Base-by-base conservation (phyloP, 92 coral and sea anemone genomes). In the Actinernus sp. region DNA sequence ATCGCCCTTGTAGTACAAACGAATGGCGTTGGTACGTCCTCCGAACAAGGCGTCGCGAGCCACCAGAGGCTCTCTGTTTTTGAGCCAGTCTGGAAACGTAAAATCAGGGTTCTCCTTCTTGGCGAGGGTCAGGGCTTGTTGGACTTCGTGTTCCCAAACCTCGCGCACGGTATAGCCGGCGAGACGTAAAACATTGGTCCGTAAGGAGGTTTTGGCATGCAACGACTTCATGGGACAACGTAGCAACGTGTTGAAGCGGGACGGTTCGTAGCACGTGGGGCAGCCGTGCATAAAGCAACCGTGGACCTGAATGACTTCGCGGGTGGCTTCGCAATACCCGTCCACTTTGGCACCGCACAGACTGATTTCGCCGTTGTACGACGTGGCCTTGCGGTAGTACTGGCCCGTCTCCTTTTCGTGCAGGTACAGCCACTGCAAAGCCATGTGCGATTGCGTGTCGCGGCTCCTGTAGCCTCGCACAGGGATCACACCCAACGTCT, bases 211-310 rank as follows among this genome's bases (percentile, higher is more conserved):
- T 12, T 44, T 16, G 12, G 30, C 13, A 14, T 2, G 18, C 2
- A 30, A 1, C 10, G 26, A 55, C 18, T 20, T 1, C 70, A 63
- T 63, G 11, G 27, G 29, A 0, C 4, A 4, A 10, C 70, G 41
- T 29, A 63, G 50, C 24, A 27, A 27, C 26, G 36, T 16, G 25
- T 61, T 10, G 4, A 12, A 1, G 32, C 31, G 5, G 38, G 26
- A 16, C 2, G 38, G 1, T 9, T 29, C 1, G 18, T 25, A 63
- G 32, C 70, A 63, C 12, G 2, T 22, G 4, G 3, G 18, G 23
- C 70, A 63, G 5, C 55, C 70, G 29, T 63, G 70, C 25, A 18
- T 45, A 18, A 27, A 63, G 21, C 70, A 63, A 2, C 70, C 70
- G 13, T 63, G 70, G 41, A 16, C 45, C 34, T 63, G 70, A 16